These are phyloP conservation scores for Mionectes macconnelli DNA, from an alignment of 2,113 vertebrate species.

Conservation along the genomic window DNA sequence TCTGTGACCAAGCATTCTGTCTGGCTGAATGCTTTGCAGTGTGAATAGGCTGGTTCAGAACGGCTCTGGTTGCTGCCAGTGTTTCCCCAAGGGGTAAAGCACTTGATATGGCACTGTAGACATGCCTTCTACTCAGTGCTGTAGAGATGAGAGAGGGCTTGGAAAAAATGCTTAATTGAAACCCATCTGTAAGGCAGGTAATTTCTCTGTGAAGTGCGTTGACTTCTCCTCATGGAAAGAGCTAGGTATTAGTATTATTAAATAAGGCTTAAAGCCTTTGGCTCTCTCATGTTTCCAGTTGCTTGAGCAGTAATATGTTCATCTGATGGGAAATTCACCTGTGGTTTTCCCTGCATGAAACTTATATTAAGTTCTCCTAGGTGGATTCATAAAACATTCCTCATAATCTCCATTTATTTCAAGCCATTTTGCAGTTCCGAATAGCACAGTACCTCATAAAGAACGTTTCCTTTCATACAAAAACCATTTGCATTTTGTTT, in stretches of 20 bases:
- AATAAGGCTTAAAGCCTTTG: constrained; percentile 5
- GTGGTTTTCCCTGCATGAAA: background rate
- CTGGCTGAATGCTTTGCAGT: background rate
- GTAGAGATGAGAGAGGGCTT: background rate
- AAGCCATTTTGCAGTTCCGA: constrained; percentile 54
- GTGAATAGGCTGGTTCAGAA: background rate
- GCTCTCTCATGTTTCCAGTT: constrained; percentile 17
- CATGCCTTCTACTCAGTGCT: background rate
- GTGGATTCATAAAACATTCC: constrained; percentile 70
- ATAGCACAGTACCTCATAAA: constrained; percentile 62
- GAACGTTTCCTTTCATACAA: constrained; percentile 67
- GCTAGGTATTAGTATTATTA: background rate
- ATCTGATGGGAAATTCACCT: constrained; percentile 19
- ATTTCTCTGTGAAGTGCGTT: background rate
- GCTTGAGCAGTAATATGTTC: constrained; percentile 3
- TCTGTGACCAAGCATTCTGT: background rate
- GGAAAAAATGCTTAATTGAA: background rate
- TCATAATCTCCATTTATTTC: constrained; percentile 62
- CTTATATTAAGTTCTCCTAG: constrained; percentile 18
- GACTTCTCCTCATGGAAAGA: background rate
- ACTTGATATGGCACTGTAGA: background rate
- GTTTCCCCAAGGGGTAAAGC: background rate
- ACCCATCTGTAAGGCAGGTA: background rate
- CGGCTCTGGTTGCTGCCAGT: background rate
- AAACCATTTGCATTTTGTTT: constrained; percentile 79